These are phyloP conservation scores for Radopholus similis DNA, from an alignment of 1,140 invertebrate species.

Conservation along the genomic window DNA sequence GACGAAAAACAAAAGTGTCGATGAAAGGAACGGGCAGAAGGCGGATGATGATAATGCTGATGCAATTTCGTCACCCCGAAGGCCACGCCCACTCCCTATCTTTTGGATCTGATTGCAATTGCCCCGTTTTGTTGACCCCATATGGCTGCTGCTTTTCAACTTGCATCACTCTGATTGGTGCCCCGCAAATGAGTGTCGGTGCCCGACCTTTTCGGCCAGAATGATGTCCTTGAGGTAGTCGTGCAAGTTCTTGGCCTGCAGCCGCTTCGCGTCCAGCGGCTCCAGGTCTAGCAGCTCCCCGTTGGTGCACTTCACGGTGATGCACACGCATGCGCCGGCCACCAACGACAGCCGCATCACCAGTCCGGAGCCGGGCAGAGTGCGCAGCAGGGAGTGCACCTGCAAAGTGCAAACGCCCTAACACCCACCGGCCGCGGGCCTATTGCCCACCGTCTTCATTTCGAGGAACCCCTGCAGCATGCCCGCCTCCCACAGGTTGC, in stretches of 20 bases:
- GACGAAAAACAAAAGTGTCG: no score
- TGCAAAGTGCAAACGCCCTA: constrained; percentile 1
- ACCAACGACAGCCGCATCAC: constrained; percentile 49
- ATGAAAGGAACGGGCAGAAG: no score
- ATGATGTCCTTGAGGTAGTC: constrained; percentile 45
- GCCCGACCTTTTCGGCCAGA: constrained; percentile 40
- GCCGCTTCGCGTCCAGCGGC: constrained; percentile 38
- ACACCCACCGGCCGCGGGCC: not conserved
- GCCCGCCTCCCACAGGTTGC: constrained; percentile 37
- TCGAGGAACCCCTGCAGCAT: constrained; percentile 47
- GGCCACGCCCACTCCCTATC: no score
- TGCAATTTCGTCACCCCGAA: no score
- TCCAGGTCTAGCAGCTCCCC: constrained; percentile 41
- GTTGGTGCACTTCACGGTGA: constrained; percentile 36
- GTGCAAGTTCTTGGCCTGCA: constrained; percentile 39
- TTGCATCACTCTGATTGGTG: no score
- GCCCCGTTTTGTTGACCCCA: not conserved
- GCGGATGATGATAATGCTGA: no score
- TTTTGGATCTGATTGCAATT: not conserved
- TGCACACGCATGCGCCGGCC: constrained; percentile 46
- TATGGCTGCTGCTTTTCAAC: no score
- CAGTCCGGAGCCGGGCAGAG: constrained; percentile 31
- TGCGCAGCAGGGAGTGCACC: constrained; percentile 31
- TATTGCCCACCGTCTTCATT: constrained; percentile 20
- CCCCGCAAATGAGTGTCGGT: no score